Evolutionary conservation across 2,797 vertebrate genomes (phyloP).

Genomic region (Emydoidea blandingii): DNA sequence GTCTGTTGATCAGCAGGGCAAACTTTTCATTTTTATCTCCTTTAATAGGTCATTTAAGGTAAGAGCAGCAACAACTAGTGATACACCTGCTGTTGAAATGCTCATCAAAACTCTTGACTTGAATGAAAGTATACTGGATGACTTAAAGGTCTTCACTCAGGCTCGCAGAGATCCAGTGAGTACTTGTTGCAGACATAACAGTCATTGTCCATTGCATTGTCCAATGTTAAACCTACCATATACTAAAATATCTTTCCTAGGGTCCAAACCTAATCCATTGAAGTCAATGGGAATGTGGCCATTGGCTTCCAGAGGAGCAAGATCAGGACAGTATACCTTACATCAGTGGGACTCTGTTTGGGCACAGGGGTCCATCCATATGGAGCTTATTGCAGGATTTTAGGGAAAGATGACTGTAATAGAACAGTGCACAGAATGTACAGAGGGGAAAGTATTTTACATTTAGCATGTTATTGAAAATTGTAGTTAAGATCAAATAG

Average conservation of each 20-base stretch:
- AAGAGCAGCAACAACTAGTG: slow-evolving; percentile 79
- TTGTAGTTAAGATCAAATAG: background rate
- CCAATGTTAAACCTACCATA: background rate
- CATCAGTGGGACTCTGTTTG: background rate
- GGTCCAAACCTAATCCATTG: background rate
- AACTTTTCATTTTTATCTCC: background rate
- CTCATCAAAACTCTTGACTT: slow-evolving; percentile 82
- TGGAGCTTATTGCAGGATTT: background rate
- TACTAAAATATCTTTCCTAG: background rate
- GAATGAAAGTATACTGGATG: slow-evolving; percentile 80
- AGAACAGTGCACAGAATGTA: background rate
- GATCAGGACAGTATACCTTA: background rate
- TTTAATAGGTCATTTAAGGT: slow-evolving; percentile 84
- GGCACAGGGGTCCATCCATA: background rate
- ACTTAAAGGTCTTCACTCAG: slow-evolving; percentile 83
- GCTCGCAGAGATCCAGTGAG: slow-evolving; percentile 85
- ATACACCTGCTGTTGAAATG: slow-evolving; percentile 80
- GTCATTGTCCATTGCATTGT: background rate
- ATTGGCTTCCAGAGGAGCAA: background rate
- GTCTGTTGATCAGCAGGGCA: background rate
- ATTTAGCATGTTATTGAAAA: background rate
- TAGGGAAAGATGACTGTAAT: background rate
- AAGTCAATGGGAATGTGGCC: background rate
- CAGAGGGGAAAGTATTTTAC: background rate
- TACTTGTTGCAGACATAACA: slow-evolving; percentile 19